Percentiles rank a stretch among this genome's conserved stretches.
Conservation (phyloP, 2,113 vertebrate genomes). For the Quiscalus mexicanus region DNA sequence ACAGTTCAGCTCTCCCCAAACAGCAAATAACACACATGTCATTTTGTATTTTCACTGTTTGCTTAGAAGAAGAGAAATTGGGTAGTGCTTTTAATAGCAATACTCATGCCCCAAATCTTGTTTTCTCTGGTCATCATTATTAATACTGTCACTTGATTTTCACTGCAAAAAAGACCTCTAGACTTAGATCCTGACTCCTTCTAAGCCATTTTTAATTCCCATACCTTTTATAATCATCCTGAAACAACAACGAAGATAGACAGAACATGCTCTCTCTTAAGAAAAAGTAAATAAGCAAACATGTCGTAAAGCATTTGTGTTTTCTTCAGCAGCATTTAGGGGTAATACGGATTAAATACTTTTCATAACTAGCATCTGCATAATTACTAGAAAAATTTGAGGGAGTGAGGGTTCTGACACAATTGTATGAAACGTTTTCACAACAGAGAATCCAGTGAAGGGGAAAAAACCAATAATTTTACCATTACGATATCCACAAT, state of each 20-base stretch:
- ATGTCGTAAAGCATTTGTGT: slow-evolving; percentile 7
- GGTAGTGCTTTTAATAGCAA: background rate
- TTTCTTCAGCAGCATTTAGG: slow-evolving; percentile 39
- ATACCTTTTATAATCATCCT: slow-evolving; percentile 15
- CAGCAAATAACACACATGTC: slow-evolving; percentile 12
- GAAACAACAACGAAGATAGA: background rate
- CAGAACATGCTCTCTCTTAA: background rate
- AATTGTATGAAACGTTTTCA: slow-evolving; percentile 65
- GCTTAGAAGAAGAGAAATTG: background rate
- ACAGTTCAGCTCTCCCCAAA: slow-evolving; percentile 30
- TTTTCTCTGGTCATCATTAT: background rate
- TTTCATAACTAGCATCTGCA: slow-evolving; percentile 41
- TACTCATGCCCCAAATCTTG: background rate
- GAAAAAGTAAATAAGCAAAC: background rate
- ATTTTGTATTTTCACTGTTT: slow-evolving; percentile 16
- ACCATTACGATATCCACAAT: slow-evolving; percentile 67
- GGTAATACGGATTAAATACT: slow-evolving; percentile 52
- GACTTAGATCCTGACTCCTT: slow-evolving; percentile 17
- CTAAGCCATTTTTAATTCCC: background rate
- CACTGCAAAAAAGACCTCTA: background rate
- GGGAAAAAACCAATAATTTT: slow-evolving; percentile 71
- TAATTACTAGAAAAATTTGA: slow-evolving; percentile 62
- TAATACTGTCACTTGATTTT: slow-evolving; percentile 11
- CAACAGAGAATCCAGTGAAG: slow-evolving; percentile 58
- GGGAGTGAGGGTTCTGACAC: slow-evolving; percentile 53